Evolutionary conservation across 1,140 invertebrate genomes (phyloP).

Genomic region (Pogonus chalceus): DNA sequence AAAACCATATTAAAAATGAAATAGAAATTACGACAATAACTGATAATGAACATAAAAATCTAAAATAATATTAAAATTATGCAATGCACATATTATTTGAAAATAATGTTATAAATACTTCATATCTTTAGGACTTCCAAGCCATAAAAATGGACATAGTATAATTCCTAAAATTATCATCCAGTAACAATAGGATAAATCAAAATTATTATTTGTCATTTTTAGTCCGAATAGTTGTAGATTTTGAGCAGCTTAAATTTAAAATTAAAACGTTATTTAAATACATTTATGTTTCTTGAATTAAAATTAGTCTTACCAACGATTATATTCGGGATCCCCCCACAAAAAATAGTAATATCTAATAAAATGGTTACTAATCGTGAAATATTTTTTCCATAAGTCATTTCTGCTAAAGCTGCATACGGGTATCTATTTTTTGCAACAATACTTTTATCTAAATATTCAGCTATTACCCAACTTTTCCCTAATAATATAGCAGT

Average conservation of each 20-base stretch:
- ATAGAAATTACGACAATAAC: constrained; percentile 46
- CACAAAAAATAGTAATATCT: constrained; percentile 61
- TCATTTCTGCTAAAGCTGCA: constrained; percentile 62
- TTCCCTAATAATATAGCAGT: constrained; percentile 60
- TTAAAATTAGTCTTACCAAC: constrained; percentile 47
- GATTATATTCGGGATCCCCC: constrained; percentile 64
- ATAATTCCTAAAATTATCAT: constrained; percentile 55
- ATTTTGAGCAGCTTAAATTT: constrained; percentile 58
- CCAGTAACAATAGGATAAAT: constrained; percentile 68
- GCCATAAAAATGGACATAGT: constrained; percentile 67
- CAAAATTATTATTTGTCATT: constrained; percentile 46
- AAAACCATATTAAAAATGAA: constrained; percentile 43
- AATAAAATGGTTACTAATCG: constrained; percentile 54
- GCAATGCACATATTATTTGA: background rate
- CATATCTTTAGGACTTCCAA: constrained; percentile 76
- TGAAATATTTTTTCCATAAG: constrained; percentile 48
- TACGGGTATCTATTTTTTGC: constrained; percentile 62
- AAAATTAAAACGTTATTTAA: background rate
- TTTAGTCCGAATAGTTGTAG: constrained; percentile 60
- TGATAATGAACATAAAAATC: constrained; percentile 47
- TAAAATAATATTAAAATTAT: constrained; percentile 25
- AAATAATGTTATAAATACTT: constrained; percentile 44
- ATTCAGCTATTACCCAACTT: constrained; percentile 61
- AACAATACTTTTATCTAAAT: constrained; percentile 53
- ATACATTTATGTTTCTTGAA: background rate